These are phyloP conservation scores for Pluvianellus socialis DNA, from an alignment of 2,113 vertebrate species.

Conservation along the genomic window DNA sequence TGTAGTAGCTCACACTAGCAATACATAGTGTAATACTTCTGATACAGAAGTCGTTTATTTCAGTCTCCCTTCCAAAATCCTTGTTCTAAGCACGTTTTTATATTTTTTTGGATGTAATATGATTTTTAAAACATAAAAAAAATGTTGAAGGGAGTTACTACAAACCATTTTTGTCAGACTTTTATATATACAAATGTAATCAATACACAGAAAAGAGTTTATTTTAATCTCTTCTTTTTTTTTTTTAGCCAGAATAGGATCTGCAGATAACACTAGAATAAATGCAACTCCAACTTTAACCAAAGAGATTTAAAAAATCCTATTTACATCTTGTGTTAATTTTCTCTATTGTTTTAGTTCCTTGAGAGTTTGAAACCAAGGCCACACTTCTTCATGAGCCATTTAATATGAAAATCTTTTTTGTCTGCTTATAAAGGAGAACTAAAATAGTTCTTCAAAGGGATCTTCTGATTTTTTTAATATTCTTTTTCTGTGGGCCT, in stretches of 20 bases:
- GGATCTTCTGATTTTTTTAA: neutral
- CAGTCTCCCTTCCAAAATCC: neutral
- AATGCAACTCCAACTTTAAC: neutral
- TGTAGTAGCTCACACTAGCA: neutral
- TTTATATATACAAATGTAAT: neutral
- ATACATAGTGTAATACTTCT: neutral
- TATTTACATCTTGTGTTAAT: neutral
- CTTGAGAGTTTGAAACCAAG: neutral
- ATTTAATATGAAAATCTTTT: constrained; percentile 3
- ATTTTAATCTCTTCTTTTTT: neutral
- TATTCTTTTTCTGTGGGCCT: neutral
- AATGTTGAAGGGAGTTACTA: neutral
- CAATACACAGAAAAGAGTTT: neutral
- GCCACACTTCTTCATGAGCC: neutral
- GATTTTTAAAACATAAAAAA: neutral
- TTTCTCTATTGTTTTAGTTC: constrained; percentile 42
- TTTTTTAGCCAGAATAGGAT: neutral
- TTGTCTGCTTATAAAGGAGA: neutral
- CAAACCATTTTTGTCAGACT: neutral
- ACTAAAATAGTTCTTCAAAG: neutral
- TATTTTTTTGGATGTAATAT: neutral
- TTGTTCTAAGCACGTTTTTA: neutral
- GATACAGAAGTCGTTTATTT: neutral
- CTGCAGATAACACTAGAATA: neutral
- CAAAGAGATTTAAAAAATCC: neutral